Evolutionary conservation across 2,888 invertebrate genomes (phyloP), one percentile per base, ranked within the genome.

Genomic region (Chalcosyrphus nemorum): DNA sequence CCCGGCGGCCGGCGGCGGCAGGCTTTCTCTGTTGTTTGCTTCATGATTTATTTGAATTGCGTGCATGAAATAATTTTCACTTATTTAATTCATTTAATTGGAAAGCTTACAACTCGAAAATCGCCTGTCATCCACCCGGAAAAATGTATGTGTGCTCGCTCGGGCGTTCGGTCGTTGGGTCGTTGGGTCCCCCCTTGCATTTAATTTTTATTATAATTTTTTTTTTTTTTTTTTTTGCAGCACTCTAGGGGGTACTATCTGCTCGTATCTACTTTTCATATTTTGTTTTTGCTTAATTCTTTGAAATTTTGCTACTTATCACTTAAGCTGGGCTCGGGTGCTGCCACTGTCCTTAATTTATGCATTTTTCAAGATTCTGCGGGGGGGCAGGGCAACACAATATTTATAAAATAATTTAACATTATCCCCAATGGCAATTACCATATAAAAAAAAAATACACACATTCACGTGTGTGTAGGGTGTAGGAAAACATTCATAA

Each of bases 21-120:
- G 41, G 68, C 74, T 35, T 29, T 27, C 24, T 17, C 27, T 35
- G 35, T 43, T 82, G 72, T 78, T 82, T 82, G 82, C 61, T 50
- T 56, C 54, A 82, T 82, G 82, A 78, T 74, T 74, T 82, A 82
- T 82, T 78, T 82, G 77, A 61, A 72, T 76, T 78, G 82, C 82
- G 82, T 78, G 82, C 82, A 78, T 78, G 72, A 82, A 82, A 82
- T 82, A 82, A 82, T 78, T 82, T 82, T 78, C 82, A 82, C 82
- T 82, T 68, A 82, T 78, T 82, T 77, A 82, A 82, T 72, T 78
- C 82, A 82, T 68, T 82, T 82, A 82, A 78, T 78, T 82, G 78
- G 68, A 78, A 74, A 66, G 82, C 72, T 82, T 82, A 74, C 72
- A 78, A 65, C 76, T 81, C 76, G 81, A 81, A 81, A 81, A 81